These are phyloP conservation scores for Setipinna tenuifilis DNA, from an alignment of 2,797 vertebrate genomes.

Conservation along the genomic window DNA sequence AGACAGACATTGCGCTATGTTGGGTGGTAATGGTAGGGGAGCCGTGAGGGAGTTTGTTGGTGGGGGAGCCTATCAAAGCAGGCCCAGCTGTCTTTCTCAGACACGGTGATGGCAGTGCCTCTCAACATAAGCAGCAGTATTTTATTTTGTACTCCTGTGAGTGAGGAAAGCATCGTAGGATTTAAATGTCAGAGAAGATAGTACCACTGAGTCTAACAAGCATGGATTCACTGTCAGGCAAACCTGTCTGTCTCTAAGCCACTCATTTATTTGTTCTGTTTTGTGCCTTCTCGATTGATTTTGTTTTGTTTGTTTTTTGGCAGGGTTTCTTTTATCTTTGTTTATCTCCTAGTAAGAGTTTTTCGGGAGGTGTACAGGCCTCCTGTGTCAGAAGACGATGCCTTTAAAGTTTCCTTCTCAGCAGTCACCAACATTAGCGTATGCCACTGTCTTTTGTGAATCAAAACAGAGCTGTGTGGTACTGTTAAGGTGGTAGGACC, in stretches of 20 bases:
- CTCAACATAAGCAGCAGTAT: background rate
- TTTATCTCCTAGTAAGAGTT: background rate
- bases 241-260: background rate
- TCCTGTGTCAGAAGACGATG: background rate
- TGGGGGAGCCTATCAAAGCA: too few relatives aligned
- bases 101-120: background rate
- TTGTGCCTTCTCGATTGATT: background rate
- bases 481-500: background rate
- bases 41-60: too few relatives aligned
- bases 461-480: background rate
- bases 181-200: background rate
- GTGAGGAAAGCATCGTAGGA: background rate
- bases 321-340: background rate
- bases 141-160: background rate
- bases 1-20: background rate
- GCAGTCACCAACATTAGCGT: background rate
- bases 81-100: too few relatives aligned
- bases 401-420: background rate
- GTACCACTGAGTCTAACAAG: background rate
- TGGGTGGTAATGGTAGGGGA: background rate
- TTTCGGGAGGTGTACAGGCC: background rate
- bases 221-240: background rate
- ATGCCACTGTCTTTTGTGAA: background rate
- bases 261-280: background rate
- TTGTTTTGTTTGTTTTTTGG: background rate